These are phyloP conservation scores for Phoxinus phoxinus DNA, from an alignment of 2,113 vertebrate genomes.

Conservation along the genomic window DNA sequence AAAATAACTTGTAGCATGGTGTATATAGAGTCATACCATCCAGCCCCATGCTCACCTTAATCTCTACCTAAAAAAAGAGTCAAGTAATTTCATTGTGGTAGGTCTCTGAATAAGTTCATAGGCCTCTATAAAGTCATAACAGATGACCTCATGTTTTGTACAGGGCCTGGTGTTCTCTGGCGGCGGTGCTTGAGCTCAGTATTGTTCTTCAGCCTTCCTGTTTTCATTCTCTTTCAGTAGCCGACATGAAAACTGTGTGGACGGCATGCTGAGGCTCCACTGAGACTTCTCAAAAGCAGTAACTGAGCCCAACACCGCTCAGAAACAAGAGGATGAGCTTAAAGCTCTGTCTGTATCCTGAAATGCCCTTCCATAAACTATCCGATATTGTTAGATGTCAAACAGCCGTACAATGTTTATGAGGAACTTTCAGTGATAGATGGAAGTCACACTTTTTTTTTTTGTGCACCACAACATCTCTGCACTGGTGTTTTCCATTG, in stretches of 20 bases:
- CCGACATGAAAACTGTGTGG: slow-evolving; percentile 57
- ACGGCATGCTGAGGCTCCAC: slow-evolving; percentile 60
- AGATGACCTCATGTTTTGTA: slow-evolving; percentile 73
- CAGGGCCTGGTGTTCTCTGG: slow-evolving; percentile 61
- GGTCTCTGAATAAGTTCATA: slow-evolving; percentile 44
- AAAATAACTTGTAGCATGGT: neutral
- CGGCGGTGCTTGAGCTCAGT: slow-evolving; percentile 54
- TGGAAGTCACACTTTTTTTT: slow-evolving; percentile 3
- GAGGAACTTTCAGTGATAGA: neutral
- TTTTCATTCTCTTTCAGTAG: slow-evolving; percentile 55
- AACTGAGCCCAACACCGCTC: slow-evolving; percentile 8
- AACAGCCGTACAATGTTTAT: neutral
- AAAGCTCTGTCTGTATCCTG: neutral
- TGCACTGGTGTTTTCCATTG: neutral
- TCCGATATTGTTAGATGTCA: slow-evolving; percentile 9
- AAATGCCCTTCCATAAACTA: neutral
- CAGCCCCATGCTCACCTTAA: neutral
- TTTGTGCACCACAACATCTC: neutral
- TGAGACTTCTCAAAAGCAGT: slow-evolving; percentile 43
- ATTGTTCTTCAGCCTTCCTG: slow-evolving; percentile 77
- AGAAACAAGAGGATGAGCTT: neutral
- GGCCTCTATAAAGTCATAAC: slow-evolving; percentile 70
- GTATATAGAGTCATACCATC: neutral
- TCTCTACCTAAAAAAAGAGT: neutral
- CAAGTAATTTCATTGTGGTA: slow-evolving; percentile 57